Evolutionary conservation across 2,797 vertebrate genomes (phyloP).

Genomic region (Linurgus olivaceus): DNA sequence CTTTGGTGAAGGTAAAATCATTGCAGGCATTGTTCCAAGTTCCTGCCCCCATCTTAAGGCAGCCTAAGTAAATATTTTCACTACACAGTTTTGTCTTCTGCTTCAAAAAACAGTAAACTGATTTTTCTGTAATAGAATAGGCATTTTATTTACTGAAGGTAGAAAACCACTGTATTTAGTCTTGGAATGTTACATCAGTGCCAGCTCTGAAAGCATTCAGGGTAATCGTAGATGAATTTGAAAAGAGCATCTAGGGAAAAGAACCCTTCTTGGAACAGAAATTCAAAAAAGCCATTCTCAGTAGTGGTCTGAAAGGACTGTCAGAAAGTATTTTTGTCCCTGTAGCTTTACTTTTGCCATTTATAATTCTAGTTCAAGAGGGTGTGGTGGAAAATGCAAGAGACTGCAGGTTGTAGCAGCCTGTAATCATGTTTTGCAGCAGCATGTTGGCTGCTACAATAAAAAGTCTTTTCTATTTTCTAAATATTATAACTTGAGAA

Average conservation of each 20-base stretch:
- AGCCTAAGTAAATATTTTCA: neutral
- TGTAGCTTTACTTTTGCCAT: neutral
- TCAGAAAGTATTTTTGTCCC: neutral
- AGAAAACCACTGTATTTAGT: neutral
- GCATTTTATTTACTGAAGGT: neutral
- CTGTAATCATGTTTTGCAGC: neutral
- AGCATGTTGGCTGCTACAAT: neutral
- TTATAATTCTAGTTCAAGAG: conserved; percentile 20
- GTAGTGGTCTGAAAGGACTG: neutral
- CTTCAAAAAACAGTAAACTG: neutral
- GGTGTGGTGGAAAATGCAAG: conserved; percentile 28
- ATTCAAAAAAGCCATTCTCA: neutral
- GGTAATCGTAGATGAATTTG: neutral
- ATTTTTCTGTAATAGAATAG: neutral
- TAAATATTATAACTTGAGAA: neutral
- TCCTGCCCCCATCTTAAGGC: neutral
- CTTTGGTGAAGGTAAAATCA: neutral
- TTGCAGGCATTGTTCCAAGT: neutral
- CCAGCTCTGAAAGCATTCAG: neutral
- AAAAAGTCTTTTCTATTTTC: conserved; percentile 7
- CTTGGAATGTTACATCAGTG: neutral
- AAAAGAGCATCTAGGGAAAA: neutral
- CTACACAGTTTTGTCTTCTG: neutral
- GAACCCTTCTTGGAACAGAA: neutral
- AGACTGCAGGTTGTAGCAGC: neutral